These are phyloP conservation scores for Nixonia krombeini DNA, from an alignment of 1,140 invertebrate species.

Conservation along the genomic window DNA sequence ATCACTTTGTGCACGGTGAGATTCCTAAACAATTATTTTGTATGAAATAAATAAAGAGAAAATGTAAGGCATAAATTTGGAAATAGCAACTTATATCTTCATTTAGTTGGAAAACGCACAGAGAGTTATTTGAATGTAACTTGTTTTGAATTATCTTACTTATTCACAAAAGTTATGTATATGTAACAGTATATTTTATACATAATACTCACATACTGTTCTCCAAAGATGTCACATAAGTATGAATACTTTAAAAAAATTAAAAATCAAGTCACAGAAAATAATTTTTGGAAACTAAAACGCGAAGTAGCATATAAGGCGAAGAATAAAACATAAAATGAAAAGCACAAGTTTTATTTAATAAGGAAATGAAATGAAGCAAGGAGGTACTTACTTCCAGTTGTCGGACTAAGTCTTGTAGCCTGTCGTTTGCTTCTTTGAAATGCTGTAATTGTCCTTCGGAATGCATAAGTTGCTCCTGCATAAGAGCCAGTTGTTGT, in stretches of 20 bases:
- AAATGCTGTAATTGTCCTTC: conserved; percentile 62
- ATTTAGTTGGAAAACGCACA: too few relatives aligned
- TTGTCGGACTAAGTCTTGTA: conserved; percentile 73
- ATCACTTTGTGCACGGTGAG: conserved; percentile 70
- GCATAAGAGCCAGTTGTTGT: conserved; percentile 68
- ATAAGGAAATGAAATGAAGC: not conserved
- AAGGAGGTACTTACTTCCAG: conserved; percentile 70
- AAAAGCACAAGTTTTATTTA: not conserved
- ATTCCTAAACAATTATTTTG: conserved; percentile 66
- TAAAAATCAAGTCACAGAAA: conserved; percentile 36
- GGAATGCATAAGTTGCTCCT: conserved; percentile 63
- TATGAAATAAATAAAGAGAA: too few relatives aligned
- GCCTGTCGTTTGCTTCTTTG: conserved; percentile 58
- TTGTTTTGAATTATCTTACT: too few relatives aligned
- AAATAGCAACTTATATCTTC: too few relatives aligned
- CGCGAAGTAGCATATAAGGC: not conserved
- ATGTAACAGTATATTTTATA: not conserved
- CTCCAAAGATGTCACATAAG: conserved; percentile 45
- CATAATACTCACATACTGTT: conserved; percentile 44
- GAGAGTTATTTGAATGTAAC: too few relatives aligned
- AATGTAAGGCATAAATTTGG: not conserved
- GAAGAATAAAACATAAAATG: not conserved
- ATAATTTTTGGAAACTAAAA: conserved; percentile 1
- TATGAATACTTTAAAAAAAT: conserved; percentile 48
- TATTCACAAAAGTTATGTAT: too few relatives aligned